A percentile compares a stretch with the other conserved stretches of the same genome.
These are phyloP conservation scores for Leptobrachium ailaonicum DNA, from an alignment of 2,113 vertebrate species.

Conservation along the genomic window DNA sequence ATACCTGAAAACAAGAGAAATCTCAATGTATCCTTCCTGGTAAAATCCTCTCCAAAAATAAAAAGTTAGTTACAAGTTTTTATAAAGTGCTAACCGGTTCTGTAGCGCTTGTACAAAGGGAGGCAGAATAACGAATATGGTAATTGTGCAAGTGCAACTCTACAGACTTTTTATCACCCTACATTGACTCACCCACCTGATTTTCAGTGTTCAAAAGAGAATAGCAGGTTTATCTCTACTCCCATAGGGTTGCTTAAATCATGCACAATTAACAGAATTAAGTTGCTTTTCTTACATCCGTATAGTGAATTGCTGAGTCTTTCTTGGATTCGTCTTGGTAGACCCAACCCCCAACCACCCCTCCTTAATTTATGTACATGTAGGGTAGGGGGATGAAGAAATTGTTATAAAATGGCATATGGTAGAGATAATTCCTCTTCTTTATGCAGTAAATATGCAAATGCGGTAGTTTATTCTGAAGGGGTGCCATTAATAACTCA, in stretches of 20 bases:
- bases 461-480: slow-evolving; percentile 66
- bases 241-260: slow-evolving; percentile 65
- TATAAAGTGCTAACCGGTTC: too few relatives aligned
- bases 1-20: too few relatives aligned
- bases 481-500: slow-evolving; percentile 68
- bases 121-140: too few relatives aligned
- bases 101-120: too few relatives aligned
- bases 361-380: slow-evolving; percentile 62
- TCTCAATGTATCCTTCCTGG: too few relatives aligned
- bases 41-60: too few relatives aligned
- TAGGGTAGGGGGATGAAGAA: slow-evolving; percentile 60
- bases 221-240: slow-evolving; percentile 36
- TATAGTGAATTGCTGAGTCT: slow-evolving; percentile 77
- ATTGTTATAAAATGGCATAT: slow-evolving; percentile 66
- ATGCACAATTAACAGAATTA: slow-evolving; percentile 51
- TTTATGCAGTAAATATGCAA: slow-evolving; percentile 69
- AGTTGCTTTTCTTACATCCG: slow-evolving; percentile 64
- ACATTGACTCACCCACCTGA: too few relatives aligned
- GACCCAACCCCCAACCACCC: slow-evolving; percentile 31
- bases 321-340: slow-evolving; percentile 53
- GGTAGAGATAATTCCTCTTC: slow-evolving; percentile 62
- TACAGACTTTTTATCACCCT: too few relatives aligned
- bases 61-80: too few relatives aligned
- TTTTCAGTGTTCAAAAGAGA: not conserved
- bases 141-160: too few relatives aligned